A percentile compares a stretch with the other conserved stretches of the same genome.
Evolutionary conservation across 2,888 invertebrate species (phyloP).

Genomic region (Dasysyrphus albostriatus): DNA sequence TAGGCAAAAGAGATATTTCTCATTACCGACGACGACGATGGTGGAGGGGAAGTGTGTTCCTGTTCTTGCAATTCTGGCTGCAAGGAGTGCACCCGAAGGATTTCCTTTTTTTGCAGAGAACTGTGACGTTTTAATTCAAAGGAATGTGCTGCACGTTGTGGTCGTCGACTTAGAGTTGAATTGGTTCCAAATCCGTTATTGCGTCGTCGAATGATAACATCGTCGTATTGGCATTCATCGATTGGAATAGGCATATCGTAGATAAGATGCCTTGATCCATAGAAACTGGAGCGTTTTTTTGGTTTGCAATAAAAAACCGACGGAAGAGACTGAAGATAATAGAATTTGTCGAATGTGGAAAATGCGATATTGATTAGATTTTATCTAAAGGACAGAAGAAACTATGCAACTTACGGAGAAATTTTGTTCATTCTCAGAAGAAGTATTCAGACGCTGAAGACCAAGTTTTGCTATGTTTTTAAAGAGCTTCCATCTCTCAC

Average conservation of each 20-base stretch:
- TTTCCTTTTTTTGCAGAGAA: slow-evolving; percentile 65
- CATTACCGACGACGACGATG: slow-evolving; percentile 79
- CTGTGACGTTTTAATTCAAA: slow-evolving; percentile 57
- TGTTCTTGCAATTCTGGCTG: slow-evolving; percentile 78
- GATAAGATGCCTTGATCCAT: slow-evolving; percentile 86
- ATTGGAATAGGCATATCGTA: slow-evolving; percentile 87
- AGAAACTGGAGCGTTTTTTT: slow-evolving; percentile 84
- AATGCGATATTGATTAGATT: neutral
- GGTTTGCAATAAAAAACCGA: slow-evolving; percentile 83
- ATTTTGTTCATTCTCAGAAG: slow-evolving; percentile 77
- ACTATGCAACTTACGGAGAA: slow-evolving; percentile 76
- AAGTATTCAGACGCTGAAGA: slow-evolving; percentile 78
- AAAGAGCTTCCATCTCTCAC: slow-evolving; percentile 85
- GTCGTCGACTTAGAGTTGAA: slow-evolving; percentile 7
- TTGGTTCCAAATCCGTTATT: slow-evolving; percentile 72
- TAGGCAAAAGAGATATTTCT: slow-evolving; percentile 84
- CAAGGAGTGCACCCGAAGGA: slow-evolving; percentile 81
- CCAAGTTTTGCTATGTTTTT: slow-evolving; percentile 83
- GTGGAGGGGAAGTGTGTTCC: slow-evolving; percentile 79
- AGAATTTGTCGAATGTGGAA: neutral
- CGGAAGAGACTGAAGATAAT: slow-evolving; percentile 76
- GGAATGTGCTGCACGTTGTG: slow-evolving; percentile 66
- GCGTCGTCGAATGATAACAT: slow-evolving; percentile 82
- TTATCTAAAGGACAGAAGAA: neutral
- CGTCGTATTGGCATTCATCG: slow-evolving; percentile 86